These are phyloP conservation scores for Buceros bicornis DNA, from an alignment of 2,797 vertebrate species.

Conservation along the genomic window DNA sequence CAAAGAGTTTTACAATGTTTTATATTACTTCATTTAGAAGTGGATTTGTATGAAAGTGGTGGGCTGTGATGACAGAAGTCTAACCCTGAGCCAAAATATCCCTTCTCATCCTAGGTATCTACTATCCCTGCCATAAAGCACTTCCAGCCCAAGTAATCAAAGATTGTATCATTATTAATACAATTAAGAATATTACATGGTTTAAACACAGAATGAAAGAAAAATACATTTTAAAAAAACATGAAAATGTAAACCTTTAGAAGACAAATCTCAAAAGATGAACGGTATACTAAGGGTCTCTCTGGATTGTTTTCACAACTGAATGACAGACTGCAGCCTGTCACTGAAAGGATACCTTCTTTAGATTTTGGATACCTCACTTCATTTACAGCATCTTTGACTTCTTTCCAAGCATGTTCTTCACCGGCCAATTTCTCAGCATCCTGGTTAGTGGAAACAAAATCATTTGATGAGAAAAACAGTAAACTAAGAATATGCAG, in stretches of 20 bases:
- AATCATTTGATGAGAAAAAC: conserved; percentile 20
- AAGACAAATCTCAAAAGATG: not conserved
- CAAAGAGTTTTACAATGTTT: not conserved
- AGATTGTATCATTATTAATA: not conserved
- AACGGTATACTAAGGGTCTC: not conserved
- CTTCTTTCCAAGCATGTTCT: conserved; percentile 80
- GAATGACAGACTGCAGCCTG: not conserved
- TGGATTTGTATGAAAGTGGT: not conserved
- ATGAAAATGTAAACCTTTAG: not conserved
- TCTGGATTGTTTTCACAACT: not conserved
- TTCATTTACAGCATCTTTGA: conserved; percentile 83
- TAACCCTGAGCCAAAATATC: not conserved
- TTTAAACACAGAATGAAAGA: not conserved
- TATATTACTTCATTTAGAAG: not conserved
- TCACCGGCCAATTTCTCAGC: conserved; percentile 88
- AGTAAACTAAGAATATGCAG: not conserved
- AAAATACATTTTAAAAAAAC: not conserved
- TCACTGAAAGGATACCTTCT: conserved; percentile 86
- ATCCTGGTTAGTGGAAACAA: conserved; percentile 82
- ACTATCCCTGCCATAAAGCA: not conserved
- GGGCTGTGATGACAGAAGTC: not conserved
- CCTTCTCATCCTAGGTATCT: not conserved
- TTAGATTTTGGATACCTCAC: conserved; percentile 85
- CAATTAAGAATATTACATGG: not conserved
- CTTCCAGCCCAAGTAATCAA: not conserved